Conservation (phyloP, 2,113 vertebrate genomes). For the Ursus arctos region DNA sequence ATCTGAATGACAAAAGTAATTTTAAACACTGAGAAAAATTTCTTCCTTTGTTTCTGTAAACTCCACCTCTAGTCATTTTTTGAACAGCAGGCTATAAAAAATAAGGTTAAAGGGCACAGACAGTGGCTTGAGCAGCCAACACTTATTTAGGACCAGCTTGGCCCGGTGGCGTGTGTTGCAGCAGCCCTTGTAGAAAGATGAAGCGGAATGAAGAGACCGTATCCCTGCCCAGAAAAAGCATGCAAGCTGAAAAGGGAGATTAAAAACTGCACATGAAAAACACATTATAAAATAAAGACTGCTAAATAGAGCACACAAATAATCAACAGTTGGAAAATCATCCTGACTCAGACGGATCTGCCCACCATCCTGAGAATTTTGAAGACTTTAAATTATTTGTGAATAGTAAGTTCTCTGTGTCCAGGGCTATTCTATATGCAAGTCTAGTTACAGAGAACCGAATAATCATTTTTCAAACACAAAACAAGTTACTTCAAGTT, state of each 20-base stretch:
- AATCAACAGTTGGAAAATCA: background rate
- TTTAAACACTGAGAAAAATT: background rate
- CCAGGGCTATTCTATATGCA: background rate
- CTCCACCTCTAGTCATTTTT: background rate
- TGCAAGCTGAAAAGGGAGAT: background rate
- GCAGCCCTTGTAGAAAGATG: background rate
- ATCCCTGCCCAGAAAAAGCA: background rate
- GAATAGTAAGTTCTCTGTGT: background rate
- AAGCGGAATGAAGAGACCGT: background rate
- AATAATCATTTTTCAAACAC: background rate
- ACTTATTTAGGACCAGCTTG: background rate
- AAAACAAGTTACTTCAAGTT: background rate
- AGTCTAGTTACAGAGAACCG: background rate
- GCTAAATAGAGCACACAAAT: background rate
- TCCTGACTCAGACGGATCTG: background rate
- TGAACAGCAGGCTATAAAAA: background rate
- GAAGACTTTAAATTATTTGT: background rate
- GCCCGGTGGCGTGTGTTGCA: background rate
- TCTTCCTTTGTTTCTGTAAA: background rate
- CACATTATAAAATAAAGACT: background rate
- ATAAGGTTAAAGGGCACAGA: background rate
- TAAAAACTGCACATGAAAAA: slow-evolving; percentile 5
- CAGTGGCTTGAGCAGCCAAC: background rate
- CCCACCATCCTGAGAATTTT: background rate
- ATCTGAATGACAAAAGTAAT: background rate